phyloP scores from a whole-genome alignment of 2,888 invertebrate species.

The Xestia c-nigrum region DNA sequence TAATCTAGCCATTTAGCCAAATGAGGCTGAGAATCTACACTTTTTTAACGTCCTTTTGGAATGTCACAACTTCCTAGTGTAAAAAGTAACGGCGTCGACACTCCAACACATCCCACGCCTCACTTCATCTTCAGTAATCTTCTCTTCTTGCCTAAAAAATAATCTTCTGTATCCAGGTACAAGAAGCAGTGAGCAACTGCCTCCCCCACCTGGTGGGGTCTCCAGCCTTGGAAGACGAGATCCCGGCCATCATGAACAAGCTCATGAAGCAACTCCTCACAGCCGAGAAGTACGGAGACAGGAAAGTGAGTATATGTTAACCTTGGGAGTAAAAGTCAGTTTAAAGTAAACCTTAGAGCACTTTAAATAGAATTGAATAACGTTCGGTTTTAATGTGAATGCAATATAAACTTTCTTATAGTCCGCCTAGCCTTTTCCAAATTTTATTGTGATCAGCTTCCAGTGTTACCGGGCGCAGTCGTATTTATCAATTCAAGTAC shows the following conservation, averaged over 20 bases:
- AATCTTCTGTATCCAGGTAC: slow-evolving; percentile 91
- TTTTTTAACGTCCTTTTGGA: background rate
- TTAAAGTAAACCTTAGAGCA: background rate
- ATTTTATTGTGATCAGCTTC: no score
- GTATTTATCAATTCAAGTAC: background rate
- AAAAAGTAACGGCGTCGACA: background rate
- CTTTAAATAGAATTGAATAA: background rate
- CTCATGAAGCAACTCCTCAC: slow-evolving; percentile 96
- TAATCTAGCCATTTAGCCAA: background rate
- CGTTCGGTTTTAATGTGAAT: no score
- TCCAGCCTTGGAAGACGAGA: slow-evolving; percentile 97
- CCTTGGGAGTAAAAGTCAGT: background rate
- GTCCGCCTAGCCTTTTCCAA: no score
- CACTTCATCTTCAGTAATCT: background rate
- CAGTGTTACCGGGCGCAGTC: no score
- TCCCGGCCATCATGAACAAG: slow-evolving; percentile 96
- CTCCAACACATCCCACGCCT: no score
- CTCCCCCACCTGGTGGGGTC: slow-evolving; percentile 96
- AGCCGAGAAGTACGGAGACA: slow-evolving; percentile 97
- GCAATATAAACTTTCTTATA: background rate
- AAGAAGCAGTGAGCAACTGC: slow-evolving; percentile 99
- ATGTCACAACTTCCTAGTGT: background rate
- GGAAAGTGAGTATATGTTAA: slow-evolving; percentile 82
- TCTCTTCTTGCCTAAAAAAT: background rate
- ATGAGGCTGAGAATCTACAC: background rate